A percentile compares a stretch with the other conserved stretches of the same genome.
Evolutionary conservation across 2,113 vertebrate species (phyloP).

Genomic region (Lipophrys pholis): DNA sequence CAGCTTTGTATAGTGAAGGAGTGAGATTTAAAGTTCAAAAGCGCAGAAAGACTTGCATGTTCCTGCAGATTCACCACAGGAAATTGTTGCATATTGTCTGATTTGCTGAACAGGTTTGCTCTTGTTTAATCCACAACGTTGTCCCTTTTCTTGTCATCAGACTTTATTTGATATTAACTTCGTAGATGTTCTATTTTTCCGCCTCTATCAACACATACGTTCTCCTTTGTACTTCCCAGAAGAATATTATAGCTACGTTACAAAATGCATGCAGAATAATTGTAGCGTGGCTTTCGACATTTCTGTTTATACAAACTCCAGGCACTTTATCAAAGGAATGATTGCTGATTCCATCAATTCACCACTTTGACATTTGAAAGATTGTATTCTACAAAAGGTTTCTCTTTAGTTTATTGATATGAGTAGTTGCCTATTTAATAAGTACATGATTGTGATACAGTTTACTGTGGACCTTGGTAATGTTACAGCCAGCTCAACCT

Average conservation of each 20-base stretch:
- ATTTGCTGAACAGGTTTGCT: slow-evolving; percentile 42
- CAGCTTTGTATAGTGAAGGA: background rate
- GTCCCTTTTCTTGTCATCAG: background rate
- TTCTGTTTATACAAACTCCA: too few relatives aligned
- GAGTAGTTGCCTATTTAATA: background rate
- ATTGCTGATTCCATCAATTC: background rate
- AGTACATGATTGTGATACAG: background rate
- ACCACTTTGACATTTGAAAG: background rate
- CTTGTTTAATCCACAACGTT: slow-evolving; percentile 51
- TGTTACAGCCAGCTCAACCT: too few relatives aligned
- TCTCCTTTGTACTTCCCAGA: too few relatives aligned
- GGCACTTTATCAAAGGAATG: too few relatives aligned
- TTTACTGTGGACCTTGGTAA: too few relatives aligned
- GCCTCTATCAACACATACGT: too few relatives aligned
- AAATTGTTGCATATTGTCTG: slow-evolving; percentile 39
- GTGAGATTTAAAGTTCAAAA: slow-evolving; percentile 7
- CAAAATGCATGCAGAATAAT: too few relatives aligned
- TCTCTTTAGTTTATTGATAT: background rate
- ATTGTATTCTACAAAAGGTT: background rate
- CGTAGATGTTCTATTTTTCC: background rate
- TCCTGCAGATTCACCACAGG: slow-evolving; percentile 1
- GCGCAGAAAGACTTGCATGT: background rate
- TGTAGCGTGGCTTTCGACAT: too few relatives aligned
- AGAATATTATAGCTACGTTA: too few relatives aligned
- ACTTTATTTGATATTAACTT: background rate